Base-by-base conservation (phyloP, 2,888 invertebrate genomes). In the Yponomeuta evonymella region DNA sequence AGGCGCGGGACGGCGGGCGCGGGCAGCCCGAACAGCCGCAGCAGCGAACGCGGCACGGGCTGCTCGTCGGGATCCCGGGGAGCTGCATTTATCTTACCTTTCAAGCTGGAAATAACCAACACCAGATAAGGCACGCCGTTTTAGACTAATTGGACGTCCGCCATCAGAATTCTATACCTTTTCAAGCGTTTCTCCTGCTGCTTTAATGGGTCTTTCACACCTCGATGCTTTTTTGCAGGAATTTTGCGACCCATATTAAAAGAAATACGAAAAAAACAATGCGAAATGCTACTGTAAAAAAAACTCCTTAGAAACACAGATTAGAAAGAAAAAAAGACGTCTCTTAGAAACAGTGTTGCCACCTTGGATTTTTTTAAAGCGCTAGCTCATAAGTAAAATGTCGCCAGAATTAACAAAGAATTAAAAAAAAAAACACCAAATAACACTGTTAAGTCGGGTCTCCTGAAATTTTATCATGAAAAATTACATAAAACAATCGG, bases 141-240 rank as follows among this genome's bases (percentile, higher is more conserved):
- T 63, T 70, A 70, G 29, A 65, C 6, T 48, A 1, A 72, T 58
- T 30, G 23, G 9, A 23, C 48, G 11, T 4, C 43, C 9, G 8
- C 43, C 9, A 1, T 43, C 43, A 43, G 8, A 43, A 43, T 15
- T 51, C 6, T 92, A 33, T 33, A 96, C 97, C 93, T 94, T 77
- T 93, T 90, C 69, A 94, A 83, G 74, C 95, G 92, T 77, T 90
- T 90, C 9, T 93, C 94, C 74, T 93, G 93, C 83, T 97, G 97
- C 78, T 94, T 94, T 36, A 95, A 83, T 1, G 96, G 96, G 88
- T 97, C 96, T 80, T 95, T 95, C 1, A 96, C 93, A 33, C 96
- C 96, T 74, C 94, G 94, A 79, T 97, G 97, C 83, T 96, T 97
- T 76, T 95, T 95, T 43, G 95, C 95, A 43, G 96, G 96, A 80